Percentiles rank a stretch among this genome's conserved stretches.
These are phyloP conservation scores for Daubentonia madagascariensis DNA, from an alignment of 2,113 vertebrate species.

Conservation along the genomic window DNA sequence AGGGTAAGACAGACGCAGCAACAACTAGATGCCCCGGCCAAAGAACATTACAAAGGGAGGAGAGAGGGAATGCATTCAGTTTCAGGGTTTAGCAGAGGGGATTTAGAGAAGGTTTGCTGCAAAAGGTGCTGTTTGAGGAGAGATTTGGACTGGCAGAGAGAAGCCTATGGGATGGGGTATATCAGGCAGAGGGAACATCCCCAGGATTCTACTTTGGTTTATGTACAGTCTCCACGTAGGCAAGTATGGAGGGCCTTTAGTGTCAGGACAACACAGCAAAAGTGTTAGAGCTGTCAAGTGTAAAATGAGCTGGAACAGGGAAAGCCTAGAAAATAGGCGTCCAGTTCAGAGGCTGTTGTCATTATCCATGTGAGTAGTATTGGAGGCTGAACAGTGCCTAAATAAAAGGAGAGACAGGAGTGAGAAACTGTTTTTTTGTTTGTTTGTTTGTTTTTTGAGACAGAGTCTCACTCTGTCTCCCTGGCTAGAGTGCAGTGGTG, in stretches of 20 bases:
- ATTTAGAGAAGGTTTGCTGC: not conserved
- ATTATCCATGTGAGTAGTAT: not conserved
- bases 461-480: too few species aligned
- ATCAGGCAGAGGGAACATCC: not conserved
- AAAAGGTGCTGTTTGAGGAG: not conserved
- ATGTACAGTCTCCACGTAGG: not conserved
- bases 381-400: not conserved
- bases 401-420: not conserved
- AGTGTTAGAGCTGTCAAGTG: not conserved
- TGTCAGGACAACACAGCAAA: not conserved
- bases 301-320: not conserved
- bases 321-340: not conserved
- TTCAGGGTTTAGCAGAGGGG: not conserved
- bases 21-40: not conserved
- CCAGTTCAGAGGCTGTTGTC: not conserved
- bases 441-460: too few species aligned
- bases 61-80: not conserved
- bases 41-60: not conserved
- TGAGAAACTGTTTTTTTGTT: not conserved
- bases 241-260: not conserved
- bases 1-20: not conserved
- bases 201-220: not conserved
- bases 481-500: too few species aligned
- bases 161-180: not conserved
- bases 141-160: not conserved